Conservation (phyloP, 1,140 invertebrate genomes). For the Drosophila nikananu region DNA sequence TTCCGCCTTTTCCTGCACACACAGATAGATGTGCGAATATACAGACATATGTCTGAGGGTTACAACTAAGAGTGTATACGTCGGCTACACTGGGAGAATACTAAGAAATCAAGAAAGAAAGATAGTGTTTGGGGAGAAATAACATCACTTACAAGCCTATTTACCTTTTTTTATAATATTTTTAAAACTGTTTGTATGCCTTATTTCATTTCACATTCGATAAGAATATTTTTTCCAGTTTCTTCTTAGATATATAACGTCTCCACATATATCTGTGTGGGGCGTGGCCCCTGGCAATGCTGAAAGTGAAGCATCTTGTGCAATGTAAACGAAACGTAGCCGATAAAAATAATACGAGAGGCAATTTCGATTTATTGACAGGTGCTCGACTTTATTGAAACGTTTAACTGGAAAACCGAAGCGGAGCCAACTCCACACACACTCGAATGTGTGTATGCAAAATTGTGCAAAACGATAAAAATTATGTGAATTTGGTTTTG, state of each 20-base stretch:
- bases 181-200: neutral
- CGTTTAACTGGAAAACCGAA: constrained; percentile 76
- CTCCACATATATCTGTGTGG: neutral
- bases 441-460: constrained; percentile 52
- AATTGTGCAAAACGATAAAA: constrained; percentile 81
- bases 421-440: constrained; percentile 16
- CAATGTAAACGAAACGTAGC: constrained; percentile 79
- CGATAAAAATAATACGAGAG: constrained; percentile 83
- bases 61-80: neutral
- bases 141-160: fast-evolving
- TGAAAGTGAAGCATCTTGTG: constrained; percentile 57
- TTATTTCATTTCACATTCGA: neutral
- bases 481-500: constrained; percentile 74
- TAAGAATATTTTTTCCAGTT: neutral
- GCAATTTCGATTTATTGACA: constrained; percentile 84
- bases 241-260: neutral
- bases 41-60: constrained; percentile 8
- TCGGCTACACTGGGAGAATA: neutral
- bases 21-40: neutral
- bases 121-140: fast-evolving
- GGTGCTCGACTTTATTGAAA: constrained; percentile 84
- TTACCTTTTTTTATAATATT: neutral
- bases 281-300: constrained; percentile 36
- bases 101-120: too few species aligned
- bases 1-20: constrained; percentile 19